phyloP scores from a whole-genome alignment of 2,797 vertebrate species.

The Gymnodraco acuticeps region DNA sequence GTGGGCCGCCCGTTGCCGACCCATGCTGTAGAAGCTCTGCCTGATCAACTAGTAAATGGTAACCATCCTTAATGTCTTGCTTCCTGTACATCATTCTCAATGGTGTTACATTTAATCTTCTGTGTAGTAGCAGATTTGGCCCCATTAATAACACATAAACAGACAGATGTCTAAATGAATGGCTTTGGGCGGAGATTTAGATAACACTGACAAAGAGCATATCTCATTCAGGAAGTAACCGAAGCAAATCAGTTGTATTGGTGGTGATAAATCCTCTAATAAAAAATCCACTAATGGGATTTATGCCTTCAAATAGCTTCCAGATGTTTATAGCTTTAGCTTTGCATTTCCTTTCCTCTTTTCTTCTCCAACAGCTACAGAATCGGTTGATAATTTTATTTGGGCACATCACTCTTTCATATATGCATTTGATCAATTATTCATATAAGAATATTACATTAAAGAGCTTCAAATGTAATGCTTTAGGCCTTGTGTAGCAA shows the following conservation, averaged over 20 bases:
- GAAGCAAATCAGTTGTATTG: not conserved
- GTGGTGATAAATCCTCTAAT: constrained; percentile 16
- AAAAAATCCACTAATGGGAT: constrained; percentile 20
- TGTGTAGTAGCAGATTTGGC: not conserved
- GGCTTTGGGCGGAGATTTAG: constrained; percentile 18
- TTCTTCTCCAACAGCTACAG: not conserved
- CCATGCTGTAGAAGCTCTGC: no score
- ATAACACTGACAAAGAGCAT: not conserved
- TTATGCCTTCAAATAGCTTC: constrained; percentile 7
- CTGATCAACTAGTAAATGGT: no score
- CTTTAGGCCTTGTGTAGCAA: not conserved
- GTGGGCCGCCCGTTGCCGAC: no score
- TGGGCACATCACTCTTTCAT: not conserved
- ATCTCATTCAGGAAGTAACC: constrained; percentile 5
- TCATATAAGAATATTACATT: not conserved
- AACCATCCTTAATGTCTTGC: no score
- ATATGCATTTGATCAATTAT: not conserved
- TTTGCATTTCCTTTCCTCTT: not conserved
- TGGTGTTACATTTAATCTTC: not conserved
- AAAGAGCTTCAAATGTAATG: not conserved
- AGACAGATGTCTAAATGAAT: constrained; percentile 1
- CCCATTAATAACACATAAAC: constrained; percentile 5
- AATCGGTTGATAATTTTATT: not conserved
- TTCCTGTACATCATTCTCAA: no score
- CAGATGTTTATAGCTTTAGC: constrained; percentile 17